Evolutionary conservation across 1,140 invertebrate genomes (phyloP), one percentile per base, ranked within the genome.

Genomic region (Drosophila jambulina): DNA sequence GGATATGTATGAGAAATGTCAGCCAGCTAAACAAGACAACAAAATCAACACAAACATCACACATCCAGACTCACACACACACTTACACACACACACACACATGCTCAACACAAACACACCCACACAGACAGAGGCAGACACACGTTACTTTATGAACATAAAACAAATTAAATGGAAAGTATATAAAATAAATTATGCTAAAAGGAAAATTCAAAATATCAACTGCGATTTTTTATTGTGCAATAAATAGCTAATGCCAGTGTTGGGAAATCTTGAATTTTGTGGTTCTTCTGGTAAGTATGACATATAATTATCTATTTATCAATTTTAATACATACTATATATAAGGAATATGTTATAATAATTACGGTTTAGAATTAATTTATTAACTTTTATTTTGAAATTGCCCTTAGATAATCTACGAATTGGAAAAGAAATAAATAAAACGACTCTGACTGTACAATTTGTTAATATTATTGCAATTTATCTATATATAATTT

Each of bases 121-220:
- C 25, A 61, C 56, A 78, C 54, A 70, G 46, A 87, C 84, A 87
- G 60, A 84, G 64, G 74, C 84, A 87, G 84, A 87, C 84, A 87
- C 84, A 87, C 85, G 85, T 87, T 87, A 87, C 84, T 87, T 87
- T 88, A 87, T 88, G 65, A 87, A 87, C 68, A 87, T 80, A 84
- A 80, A 84, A 88, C 77, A 84, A 87, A 87, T 88, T 87, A 88
- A 87, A 87, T 84, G 84, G 75, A 86, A 87, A 86, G 84, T 87
- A 87, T 88, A 87, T 87, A 84, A 87, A 87, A 87, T 85, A 87
- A 87, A 88, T 87, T 87, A 87, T 87, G 84, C 84, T 87, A 88
- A 87, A 87, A 67, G 71, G 75, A 83, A 81, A 87, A 72, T 79
- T 53, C 67, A 79, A 79, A 65, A 76, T 54, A 60, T 45, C 45